Evolutionary conservation across 2,888 invertebrate genomes (phyloP).

Genomic region (Tupiocoris notatus): DNA sequence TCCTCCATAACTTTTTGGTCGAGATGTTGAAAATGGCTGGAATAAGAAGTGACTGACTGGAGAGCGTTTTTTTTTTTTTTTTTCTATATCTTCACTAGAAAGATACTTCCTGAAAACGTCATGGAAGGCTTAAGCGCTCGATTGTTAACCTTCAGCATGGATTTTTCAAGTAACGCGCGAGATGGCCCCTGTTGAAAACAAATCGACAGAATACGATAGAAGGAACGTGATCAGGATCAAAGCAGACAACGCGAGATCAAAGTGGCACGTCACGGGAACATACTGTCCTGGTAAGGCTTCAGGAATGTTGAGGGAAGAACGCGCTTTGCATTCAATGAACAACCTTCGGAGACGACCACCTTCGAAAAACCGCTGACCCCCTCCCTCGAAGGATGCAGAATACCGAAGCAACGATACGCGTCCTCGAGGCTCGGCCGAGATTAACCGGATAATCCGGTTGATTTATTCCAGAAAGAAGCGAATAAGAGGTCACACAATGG

Average conservation of each 20-base stretch:
- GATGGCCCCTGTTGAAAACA: no score
- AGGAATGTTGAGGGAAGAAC: not conserved
- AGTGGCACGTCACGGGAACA: slow-evolving; percentile 6
- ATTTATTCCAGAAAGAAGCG: slow-evolving; percentile 11
- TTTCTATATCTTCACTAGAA: no score
- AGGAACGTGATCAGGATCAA: not conserved
- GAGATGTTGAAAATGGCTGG: no score
- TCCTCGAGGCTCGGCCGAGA: not conserved
- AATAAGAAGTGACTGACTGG: no score
- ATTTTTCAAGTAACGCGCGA: no score
- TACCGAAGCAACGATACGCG: not conserved
- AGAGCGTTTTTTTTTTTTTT: no score
- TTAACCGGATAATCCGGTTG: slow-evolving; percentile 31
- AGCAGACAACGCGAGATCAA: not conserved
- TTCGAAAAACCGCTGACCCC: slow-evolving; percentile 31
- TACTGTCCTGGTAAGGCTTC: not conserved
- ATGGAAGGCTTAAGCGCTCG: no score
- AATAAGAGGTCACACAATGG: not conserved
- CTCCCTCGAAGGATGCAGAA: not conserved
- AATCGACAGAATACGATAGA: not conserved
- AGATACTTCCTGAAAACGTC: no score
- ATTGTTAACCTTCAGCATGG: no score
- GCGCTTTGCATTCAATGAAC: slow-evolving; percentile 35
- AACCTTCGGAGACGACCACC: slow-evolving; percentile 9
- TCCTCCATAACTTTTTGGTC: no score